phyloP scores from a whole-genome alignment of 2,797 vertebrate species.

The Diplodus puntazzo region DNA sequence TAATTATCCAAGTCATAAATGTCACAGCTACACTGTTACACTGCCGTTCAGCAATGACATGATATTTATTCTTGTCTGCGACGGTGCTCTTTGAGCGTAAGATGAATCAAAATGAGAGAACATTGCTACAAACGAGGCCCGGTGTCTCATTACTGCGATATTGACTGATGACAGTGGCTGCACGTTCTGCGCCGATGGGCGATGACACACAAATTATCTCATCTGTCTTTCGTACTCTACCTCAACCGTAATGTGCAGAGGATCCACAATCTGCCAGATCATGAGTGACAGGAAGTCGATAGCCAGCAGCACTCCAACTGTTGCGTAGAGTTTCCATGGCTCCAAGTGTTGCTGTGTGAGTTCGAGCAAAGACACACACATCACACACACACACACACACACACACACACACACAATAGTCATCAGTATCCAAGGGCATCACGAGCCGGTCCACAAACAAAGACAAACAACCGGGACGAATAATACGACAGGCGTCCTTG shows the following conservation, averaged over 20 bases:
- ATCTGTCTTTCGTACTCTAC: slow-evolving; percentile 76
- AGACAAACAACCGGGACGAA: slow-evolving; percentile 74
- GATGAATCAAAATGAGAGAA: slow-evolving; percentile 43
- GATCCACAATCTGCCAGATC: slow-evolving; percentile 96
- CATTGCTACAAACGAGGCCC: slow-evolving; percentile 16
- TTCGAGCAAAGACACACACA: slow-evolving; percentile 34
- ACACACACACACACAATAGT: slow-evolving; percentile 18
- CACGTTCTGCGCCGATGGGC: slow-evolving; percentile 19
- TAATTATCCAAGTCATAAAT: slow-evolving; percentile 15
- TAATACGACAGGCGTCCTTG: slow-evolving; percentile 72
- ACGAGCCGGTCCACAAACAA: slow-evolving; percentile 63
- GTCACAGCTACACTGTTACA: background rate
- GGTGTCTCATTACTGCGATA: slow-evolving; percentile 38
- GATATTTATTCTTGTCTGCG: slow-evolving; percentile 12
- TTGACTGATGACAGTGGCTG: slow-evolving; percentile 36
- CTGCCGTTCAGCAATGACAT: background rate
- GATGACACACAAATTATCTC: slow-evolving; percentile 48
- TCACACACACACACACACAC: slow-evolving; percentile 14
- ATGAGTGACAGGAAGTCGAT: slow-evolving; percentile 91
- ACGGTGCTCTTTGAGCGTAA: slow-evolving; percentile 19
- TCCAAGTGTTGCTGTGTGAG: slow-evolving; percentile 89
- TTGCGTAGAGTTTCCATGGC: slow-evolving; percentile 96
- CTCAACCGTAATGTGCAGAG: slow-evolving; percentile 93
- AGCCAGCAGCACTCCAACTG: slow-evolving; percentile 91
- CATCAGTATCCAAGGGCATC: slow-evolving; percentile 71